These are phyloP conservation scores for Euzophera pinguis DNA, from an alignment of 2,888 invertebrate genomes.

Conservation along the genomic window DNA sequence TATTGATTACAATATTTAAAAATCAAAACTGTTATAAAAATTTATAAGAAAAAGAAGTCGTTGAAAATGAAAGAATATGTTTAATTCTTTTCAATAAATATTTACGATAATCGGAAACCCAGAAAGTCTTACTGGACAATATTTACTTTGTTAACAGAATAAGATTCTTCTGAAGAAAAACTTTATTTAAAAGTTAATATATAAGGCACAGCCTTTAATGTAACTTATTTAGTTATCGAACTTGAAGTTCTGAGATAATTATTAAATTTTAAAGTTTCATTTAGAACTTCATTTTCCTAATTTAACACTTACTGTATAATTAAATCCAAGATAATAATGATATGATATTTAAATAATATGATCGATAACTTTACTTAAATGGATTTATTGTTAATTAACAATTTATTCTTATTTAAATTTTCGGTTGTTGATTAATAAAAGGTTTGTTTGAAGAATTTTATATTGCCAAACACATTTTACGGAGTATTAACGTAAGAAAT, in stretches of 20 bases:
- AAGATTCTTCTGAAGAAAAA: neutral
- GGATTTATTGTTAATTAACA: no score
- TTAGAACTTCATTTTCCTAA: neutral
- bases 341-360: no score
- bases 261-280: constrained; percentile 10
- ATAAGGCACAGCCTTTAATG: neutral
- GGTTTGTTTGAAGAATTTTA: no score
- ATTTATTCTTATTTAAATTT: no score
- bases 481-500: no score
- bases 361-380: no score
- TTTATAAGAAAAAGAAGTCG: neutral
- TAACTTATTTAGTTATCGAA: constrained; percentile 12
- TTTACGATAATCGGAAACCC: neutral
- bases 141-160: constrained; percentile 7
- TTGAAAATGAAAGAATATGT: neutral
- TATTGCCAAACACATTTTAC: no score
- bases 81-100: neutral
- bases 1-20: neutral
- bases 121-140: neutral
- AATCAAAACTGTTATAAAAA: neutral
- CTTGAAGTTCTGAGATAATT: neutral
- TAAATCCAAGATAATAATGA: no score
- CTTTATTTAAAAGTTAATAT: constrained; percentile 7
- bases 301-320: no score
- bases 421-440: no score